These are phyloP conservation scores for Neoitamus cyanurus DNA, from an alignment of 2,888 invertebrate species.

Conservation along the genomic window DNA sequence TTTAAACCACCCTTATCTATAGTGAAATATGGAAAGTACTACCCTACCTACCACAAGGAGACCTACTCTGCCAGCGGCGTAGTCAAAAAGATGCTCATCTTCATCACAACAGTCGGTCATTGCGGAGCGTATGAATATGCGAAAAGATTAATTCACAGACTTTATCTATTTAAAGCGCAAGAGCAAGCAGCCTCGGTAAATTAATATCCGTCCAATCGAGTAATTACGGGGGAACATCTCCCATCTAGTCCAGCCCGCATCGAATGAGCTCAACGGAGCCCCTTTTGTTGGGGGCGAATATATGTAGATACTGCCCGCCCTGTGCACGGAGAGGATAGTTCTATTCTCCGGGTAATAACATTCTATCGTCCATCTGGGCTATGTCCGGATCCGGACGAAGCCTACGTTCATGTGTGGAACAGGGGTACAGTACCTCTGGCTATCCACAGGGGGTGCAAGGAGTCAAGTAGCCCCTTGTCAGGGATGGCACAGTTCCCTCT, in stretches of 20 bases:
- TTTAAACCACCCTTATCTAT: not conserved
- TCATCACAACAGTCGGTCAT: not conserved
- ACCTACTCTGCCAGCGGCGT: not conserved
- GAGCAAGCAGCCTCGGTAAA: not conserved
- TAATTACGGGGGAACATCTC: not conserved
- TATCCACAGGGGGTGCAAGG: not conserved
- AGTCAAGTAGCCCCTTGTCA: not conserved
- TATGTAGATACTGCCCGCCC: not conserved
- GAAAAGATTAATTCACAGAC: not conserved
- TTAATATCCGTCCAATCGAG: not conserved
- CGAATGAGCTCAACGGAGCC: not conserved
- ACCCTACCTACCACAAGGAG: not conserved
- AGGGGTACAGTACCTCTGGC: not conserved
- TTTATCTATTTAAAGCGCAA: not conserved
- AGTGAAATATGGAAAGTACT: not conserved
- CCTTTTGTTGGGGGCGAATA: not conserved
- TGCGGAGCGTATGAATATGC: not conserved
- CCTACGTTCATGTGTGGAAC: not conserved
- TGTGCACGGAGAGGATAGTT: not conserved
- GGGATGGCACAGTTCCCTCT: not conserved
- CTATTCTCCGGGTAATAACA: constrained; percentile 4
- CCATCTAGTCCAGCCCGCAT: not conserved
- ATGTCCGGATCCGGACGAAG: not conserved
- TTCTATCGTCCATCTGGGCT: constrained; percentile 23
- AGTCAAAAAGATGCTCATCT: not conserved